Percentiles rank a stretch among this genome's conserved stretches.
These are phyloP conservation scores for Tenrec ecaudatus DNA, from an alignment of 2,113 vertebrate genomes.

Conservation along the genomic window DNA sequence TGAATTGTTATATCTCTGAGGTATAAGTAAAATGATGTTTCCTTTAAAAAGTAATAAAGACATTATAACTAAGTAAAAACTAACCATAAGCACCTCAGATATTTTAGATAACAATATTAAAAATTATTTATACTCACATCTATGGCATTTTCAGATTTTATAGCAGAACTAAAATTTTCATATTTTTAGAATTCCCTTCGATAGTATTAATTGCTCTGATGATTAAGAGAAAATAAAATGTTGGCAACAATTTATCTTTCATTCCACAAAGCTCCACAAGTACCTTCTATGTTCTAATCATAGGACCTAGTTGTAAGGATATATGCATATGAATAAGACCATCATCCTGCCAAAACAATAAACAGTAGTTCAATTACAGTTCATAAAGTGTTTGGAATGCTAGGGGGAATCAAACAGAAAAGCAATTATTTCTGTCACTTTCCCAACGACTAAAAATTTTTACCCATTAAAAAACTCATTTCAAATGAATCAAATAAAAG, in stretches of 20 bases:
- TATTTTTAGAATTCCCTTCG: neutral
- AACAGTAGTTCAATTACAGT: neutral
- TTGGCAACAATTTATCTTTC: neutral
- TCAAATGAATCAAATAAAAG: constrained; percentile 19
- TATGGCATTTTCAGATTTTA: too few relatives aligned
- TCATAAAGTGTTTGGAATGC: neutral
- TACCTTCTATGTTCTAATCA: neutral
- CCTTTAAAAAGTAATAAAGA: neutral
- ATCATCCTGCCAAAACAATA: too few relatives aligned
- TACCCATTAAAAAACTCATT: neutral
- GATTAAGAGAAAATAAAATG: neutral
- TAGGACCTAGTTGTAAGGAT: neutral
- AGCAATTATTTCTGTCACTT: neutral
- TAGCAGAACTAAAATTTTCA: neutral
- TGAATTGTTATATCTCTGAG: neutral
- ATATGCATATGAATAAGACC: accelerated
- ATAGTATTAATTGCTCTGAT: neutral
- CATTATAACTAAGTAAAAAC: neutral
- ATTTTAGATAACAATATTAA: too few relatives aligned
- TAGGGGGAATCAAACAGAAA: neutral
- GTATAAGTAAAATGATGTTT: neutral
- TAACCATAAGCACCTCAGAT: too few relatives aligned
- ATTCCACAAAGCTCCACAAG: neutral
- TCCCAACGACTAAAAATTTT: neutral
- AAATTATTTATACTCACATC: too few relatives aligned